Evolutionary conservation across 2,888 invertebrate genomes (phyloP), one percentile per base, ranked within the genome.

Genomic region (Lamellibrachia satsuma): DNA sequence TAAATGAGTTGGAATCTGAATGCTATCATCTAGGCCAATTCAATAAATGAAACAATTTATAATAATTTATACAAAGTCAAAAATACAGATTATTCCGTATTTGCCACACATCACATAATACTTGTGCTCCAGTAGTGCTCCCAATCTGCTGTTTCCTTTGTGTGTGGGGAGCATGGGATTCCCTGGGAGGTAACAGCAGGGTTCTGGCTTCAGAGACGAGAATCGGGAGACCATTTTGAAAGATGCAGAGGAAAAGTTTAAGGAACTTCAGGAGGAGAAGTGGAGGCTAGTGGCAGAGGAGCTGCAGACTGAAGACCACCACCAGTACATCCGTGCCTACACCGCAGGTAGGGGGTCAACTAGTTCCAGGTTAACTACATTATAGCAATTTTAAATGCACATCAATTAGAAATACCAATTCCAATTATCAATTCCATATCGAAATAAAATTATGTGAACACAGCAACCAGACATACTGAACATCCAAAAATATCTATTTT

Each of bases 221-320:
- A 97, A 97, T 94, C 97, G 96, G 22, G 93, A 93, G 2, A 94
- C 93, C 4, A 96, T 98, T 2, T 95, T 98, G 11, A 95, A 96
- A 2, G 97, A 98, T 95, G 98, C 98, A 0, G 97, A 97, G 94
- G 97, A 97, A 51, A 97, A 98, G 90, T 96, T 99, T 0, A 96
- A 97, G 90, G 97, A 97, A 93, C 96, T 98, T 0, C 97, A 97
- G 3, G 96, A 97, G 27, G 97, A 97, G 0, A 97, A 97, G 93
- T 98, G 98, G 94, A 97, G 97, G 94, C 96, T 96, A n/a, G 97
- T 99, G 93, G 98, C 98, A 0, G 94, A 97, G 11, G 98, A 99
- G 96, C 96, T 99, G 52, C 97, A 97, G 57, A 97, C 97, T 92
- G 97, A 97, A 94, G 98, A 98, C 95, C 97, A 97, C 0, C 98